Evolutionary conservation across 2,113 vertebrate genomes (phyloP).

Genomic region (Macheiramphus alcinus): DNA sequence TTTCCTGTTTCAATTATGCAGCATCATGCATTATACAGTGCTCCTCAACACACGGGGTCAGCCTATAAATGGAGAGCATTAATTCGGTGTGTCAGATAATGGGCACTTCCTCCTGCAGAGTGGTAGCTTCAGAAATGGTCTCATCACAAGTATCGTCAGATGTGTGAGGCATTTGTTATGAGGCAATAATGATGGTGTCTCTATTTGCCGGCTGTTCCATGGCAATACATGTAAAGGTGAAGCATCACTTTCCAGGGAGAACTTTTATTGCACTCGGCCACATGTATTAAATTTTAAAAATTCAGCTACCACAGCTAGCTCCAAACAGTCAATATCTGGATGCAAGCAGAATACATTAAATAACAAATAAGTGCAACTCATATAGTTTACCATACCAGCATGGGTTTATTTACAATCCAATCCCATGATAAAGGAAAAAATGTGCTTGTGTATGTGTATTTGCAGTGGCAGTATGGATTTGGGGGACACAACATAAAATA

Average conservation of each 20-base stretch:
- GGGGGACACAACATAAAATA: not conserved
- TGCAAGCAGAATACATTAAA: not conserved
- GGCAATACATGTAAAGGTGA: not conserved
- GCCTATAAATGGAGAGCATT: slow-evolving; percentile 15
- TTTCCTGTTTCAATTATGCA: slow-evolving; percentile 28
- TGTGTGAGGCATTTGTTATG: not conserved
- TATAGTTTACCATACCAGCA: not conserved
- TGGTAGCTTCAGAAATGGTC: not conserved
- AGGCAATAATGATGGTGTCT: not conserved
- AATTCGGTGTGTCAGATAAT: not conserved
- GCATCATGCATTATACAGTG: slow-evolving; percentile 40
- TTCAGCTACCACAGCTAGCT: not conserved
- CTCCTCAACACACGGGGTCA: not conserved
- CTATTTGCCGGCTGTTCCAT: not conserved
- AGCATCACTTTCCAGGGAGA: not conserved
- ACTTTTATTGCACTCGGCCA: not conserved
- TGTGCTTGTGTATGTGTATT: not conserved
- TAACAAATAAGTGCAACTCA: not conserved
- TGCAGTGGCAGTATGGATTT: not conserved
- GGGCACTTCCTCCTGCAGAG: not conserved
- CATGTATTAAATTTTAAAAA: not conserved
- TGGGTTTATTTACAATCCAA: not conserved
- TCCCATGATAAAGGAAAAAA: not conserved
- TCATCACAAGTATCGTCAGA: not conserved
- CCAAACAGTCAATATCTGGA: not conserved